Base-by-base conservation (phyloP, 2,888 invertebrate species). In the Lamellibrachia columna region DNA sequence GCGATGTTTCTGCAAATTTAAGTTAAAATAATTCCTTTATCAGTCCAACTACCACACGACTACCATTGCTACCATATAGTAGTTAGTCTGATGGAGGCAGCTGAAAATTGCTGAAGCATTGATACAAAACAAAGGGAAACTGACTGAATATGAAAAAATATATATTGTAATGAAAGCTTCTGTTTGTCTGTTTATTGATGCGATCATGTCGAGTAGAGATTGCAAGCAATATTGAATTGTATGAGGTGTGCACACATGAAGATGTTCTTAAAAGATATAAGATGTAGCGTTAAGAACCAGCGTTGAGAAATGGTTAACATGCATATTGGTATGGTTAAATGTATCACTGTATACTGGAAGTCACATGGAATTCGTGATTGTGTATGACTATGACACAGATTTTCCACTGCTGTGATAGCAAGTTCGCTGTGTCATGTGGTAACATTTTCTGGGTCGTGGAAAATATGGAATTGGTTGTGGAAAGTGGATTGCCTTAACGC, bases 391-490 rank as follows among this genome's bases (percentile, higher is more conserved):
- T 40, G 40, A 40, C 40, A 40, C 1, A 40, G 40, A 40, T 40
- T 40, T 40, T 40, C 40, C 40, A 40, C 40, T 40, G 40, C 40
- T 40, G 40, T 40, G 40, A 40, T 40, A 40, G 40, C 40, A 40
- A 40, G 40, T 75, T n/a, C n/a, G 3, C n/a, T 22, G 15, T 75
- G 75, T 22, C 75, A 75, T 75, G 75, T 75, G 75, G 15, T 75
- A 75, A n/a, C 75, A 75, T 75, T 75, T 75, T 22, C 75, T 75
- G 75, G 75, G 75, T 75, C 75, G 22, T 75, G 22, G 22, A 75
- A 75, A 75, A 75, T 75, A n/a, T 15, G 22, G 75, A 75, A 75
- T 75, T 75, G 75, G 75, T 75, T 75, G 75, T 75, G 75, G 75
- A 75, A 75, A 22, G 22, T 4, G 75, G 22, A 22, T 75, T n/a